Conservation (phyloP, 2,888 invertebrate genomes). For the Galeruca laticollis region DNA sequence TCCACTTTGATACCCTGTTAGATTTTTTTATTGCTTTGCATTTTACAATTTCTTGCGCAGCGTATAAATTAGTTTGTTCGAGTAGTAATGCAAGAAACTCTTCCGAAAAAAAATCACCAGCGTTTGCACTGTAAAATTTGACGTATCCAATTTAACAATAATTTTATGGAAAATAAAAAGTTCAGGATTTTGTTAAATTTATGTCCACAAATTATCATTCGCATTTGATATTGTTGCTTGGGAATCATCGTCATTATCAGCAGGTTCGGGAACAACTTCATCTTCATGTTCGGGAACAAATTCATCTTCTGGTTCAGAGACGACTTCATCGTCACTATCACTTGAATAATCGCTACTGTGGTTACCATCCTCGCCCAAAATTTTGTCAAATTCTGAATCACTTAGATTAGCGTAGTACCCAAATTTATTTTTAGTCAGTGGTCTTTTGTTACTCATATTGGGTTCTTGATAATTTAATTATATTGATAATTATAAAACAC, state of each 20-base stretch:
- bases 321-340: constrained; percentile 8
- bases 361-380: constrained; percentile 24
- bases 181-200: constrained; percentile 13
- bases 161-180: constrained; percentile 19
- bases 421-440: constrained; percentile 18
- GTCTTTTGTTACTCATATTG: constrained; percentile 16
- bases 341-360: not conserved
- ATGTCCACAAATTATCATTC: constrained; percentile 18
- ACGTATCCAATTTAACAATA: constrained; percentile 23
- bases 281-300: constrained; percentile 3
- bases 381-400: constrained; percentile 19
- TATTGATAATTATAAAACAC: constrained; percentile 8
- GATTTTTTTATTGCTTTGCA: constrained; percentile 23
- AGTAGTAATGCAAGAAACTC: constrained; percentile 23
- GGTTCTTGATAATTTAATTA: constrained; percentile 14
- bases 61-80: constrained; percentile 27
- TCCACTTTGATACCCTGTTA: constrained; percentile 22
- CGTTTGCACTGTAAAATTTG: constrained; percentile 20
- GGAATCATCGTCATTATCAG: constrained; percentile 3
- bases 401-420: constrained; percentile 16
- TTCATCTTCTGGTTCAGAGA: not conserved
- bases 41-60: constrained; percentile 26
- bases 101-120: constrained; percentile 19
- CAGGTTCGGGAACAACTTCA: not conserved
- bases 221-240: constrained; percentile 15